These are phyloP conservation scores for Schizaphis graminum DNA, from an alignment of 2,888 invertebrate genomes.

Conservation along the genomic window DNA sequence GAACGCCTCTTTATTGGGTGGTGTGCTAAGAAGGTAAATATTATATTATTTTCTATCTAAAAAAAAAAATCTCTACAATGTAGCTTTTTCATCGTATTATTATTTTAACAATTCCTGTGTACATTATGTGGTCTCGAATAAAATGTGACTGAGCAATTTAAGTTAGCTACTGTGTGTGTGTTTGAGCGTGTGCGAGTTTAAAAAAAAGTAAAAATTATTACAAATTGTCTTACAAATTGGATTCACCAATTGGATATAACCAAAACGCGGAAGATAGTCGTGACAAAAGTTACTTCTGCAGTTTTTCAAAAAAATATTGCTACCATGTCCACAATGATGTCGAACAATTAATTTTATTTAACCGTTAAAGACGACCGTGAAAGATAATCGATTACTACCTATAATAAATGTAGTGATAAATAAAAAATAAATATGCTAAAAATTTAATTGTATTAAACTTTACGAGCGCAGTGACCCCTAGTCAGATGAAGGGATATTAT, in stretches of 20 bases:
- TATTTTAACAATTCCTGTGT: not conserved
- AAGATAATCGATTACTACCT: conserved; percentile 26
- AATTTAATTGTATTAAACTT: conserved; percentile 32
- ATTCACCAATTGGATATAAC: not conserved
- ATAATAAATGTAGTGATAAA: not conserved
- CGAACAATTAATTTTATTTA: not conserved
- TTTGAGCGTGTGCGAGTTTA: not conserved
- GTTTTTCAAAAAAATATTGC: not conserved
- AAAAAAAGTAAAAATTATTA: conserved; percentile 30
- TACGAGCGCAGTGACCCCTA: conserved; percentile 40
- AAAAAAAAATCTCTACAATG: not conserved
- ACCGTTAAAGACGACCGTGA: not conserved
- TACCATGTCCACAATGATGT: not conserved
- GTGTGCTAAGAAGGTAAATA: conserved; percentile 90
- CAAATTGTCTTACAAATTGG: not conserved
- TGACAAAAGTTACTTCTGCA: not conserved
- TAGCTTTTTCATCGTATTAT: not conserved
- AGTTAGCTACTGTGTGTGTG: not conserved
- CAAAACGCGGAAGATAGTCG: not conserved
- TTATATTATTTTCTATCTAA: not conserved
- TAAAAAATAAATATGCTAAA: not conserved
- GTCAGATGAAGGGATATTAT: conserved; percentile 8
- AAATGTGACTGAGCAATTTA: conserved; percentile 44
- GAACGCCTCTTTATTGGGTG: conserved; percentile 97
- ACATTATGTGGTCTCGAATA: not conserved